Evolutionary conservation across 2,113 vertebrate species (phyloP), one percentile per base, ranked within the genome.

Genomic region (Ciconia maguari): DNA sequence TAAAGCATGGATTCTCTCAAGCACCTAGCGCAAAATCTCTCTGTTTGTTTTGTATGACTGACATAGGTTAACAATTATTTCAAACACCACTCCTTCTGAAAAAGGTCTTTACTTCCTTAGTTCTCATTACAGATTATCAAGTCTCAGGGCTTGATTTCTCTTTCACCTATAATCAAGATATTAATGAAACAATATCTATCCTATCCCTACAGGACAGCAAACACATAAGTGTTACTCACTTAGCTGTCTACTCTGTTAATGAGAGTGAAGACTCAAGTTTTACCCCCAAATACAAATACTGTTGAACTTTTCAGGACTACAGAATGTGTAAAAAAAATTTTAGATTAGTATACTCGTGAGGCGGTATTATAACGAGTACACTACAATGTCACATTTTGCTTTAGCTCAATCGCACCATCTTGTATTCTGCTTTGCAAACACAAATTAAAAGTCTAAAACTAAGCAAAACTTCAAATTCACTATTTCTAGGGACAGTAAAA

Each of bases 31-130:
- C 92, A 97, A 98, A 96, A 94, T 90, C 89, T 61, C 68, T 65
- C 83, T 90, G 48, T 94, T 95, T 93, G 94, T 92, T 95, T 95
- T 95, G 93, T 85, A 85, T 91, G 85, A 96, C 30, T 96, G 93
- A 96, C 93, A 65, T 46, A 92, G 74, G 91, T 93, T 96, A 97
- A 96, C 60, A 97, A 94, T 93, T 96, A 95, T 74, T 94, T 87
- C 90, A 96, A 96, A 95, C 80, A 92, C 34, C 16, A 69, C 38
- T 81, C 89, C 87, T 51, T 85, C 94, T 77, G 96, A 69, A 91
- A 87, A 96, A 96, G 76, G 79, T 72, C 48, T 93, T 92, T 60
- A 93, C 36, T 90, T 87, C 61, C 72, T 95, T 90, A 94, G 36
- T n/a, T 88, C 44, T 84, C 81, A 57, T 87, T 68, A 95, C 87